Base-by-base conservation (phyloP, 2,888 invertebrate genomes). In the Halictus ligatus region DNA sequence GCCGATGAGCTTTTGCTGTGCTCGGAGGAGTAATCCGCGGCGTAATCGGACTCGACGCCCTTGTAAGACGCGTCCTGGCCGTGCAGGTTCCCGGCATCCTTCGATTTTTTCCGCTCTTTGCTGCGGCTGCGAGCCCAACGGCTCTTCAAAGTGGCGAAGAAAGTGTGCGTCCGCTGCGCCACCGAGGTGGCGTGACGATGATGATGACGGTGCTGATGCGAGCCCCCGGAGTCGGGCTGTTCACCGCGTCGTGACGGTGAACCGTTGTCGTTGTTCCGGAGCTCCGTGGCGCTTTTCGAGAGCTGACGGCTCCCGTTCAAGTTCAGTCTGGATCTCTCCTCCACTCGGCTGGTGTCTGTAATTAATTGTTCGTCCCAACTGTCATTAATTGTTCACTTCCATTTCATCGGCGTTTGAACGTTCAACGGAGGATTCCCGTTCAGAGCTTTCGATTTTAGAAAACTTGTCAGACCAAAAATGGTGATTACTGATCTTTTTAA, bases 251-350 rank as follows among this genome's bases (percentile, higher is more conserved):
- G 96, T 92, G 94, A 95, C 82, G 95, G 95, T 89, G 92, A 92
- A 89, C 95, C 95, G 87, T 95, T 81, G 97, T 97, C 93, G 89
- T 91, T 93, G 69, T 93, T 90, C 73, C 95, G 91, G 81, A 98
- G 95, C 96, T 98, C 98, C 81, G 98, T 97, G 18, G 98, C 98
- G 40, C 98, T 98, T 95, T 98, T 97, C 90, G 98, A 98, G 87
- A 98, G 96, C 91, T 98, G 97, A 76, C 97, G 97, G 88, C 96
- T 96, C 89, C 94, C 94, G 91, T 94, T 95, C 73, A 95, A 85
- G 91, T 94, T 95, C 87, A 94, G 88, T 88, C 93, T 92, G 77
- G 94, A 93, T 87, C 93, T 91, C 76, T 94, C 93, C 82, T 94
- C 93, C 79, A 89, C 88, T 50, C 88, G 86, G 54, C 91, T 90